phyloP scores from a whole-genome alignment of 2,797 vertebrate species.

The Sebastes alutus region DNA sequence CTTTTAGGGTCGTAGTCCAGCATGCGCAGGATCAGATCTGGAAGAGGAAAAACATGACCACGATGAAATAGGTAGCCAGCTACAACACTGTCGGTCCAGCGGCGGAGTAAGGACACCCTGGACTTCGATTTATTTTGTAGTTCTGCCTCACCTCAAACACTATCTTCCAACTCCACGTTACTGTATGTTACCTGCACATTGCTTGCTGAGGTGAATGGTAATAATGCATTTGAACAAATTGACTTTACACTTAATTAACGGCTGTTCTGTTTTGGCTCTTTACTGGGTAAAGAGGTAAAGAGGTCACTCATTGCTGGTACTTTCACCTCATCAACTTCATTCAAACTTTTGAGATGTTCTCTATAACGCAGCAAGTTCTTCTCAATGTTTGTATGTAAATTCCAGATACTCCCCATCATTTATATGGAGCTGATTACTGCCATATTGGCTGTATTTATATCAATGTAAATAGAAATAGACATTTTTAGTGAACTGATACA shows the following conservation, averaged over 20 bases:
- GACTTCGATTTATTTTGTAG: not conserved
- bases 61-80: not conserved
- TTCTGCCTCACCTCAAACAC: not conserved
- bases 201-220: not conserved
- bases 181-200: not conserved
- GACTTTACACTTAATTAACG: not conserved
- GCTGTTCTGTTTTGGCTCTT: not conserved
- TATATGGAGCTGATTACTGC: not conserved
- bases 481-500: not conserved
- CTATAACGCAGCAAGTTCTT: not conserved
- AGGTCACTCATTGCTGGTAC: not conserved
- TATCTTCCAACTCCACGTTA: not conserved
- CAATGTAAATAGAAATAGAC: not conserved
- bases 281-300: not conserved
- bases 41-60: not conserved
- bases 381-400: not conserved
- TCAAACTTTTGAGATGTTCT: not conserved
- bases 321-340: not conserved
- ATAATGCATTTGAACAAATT: not conserved
- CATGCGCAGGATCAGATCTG: constrained; percentile 95
- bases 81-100: too few species aligned
- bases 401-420: not conserved
- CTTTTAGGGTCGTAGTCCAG: constrained; percentile 96
- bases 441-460: not conserved
- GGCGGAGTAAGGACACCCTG: not conserved